Evolutionary conservation across 2,113 vertebrate genomes (phyloP), one percentile per base, ranked within the genome.

Genomic region (Halcyon malimbica): DNA sequence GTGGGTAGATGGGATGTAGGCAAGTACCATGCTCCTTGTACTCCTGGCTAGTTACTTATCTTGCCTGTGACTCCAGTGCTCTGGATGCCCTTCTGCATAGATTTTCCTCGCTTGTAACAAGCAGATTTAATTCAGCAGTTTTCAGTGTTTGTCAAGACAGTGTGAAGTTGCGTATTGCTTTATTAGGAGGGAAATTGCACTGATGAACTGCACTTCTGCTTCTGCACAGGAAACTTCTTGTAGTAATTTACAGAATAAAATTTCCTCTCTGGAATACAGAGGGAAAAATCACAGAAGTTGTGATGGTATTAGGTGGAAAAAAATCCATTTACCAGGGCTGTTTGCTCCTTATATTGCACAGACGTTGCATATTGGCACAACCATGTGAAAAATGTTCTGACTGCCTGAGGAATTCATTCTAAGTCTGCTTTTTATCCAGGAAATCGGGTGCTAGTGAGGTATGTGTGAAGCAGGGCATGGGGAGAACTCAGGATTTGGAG

Each of bases 341-440:
- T 82, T 94, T 89, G 18, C 24, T 69, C 25, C 57, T 93, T 53
- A 44, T 15, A 39, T 82, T 85, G 50, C 21, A 48, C 48, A 69
- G 57, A 26, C 37, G 50, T 69, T 77, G 41, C 59, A 54, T 31
- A 41, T 24, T 63, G 87, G 74, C 87, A 69, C 39, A 70, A 44
- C 54, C 20, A 0, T 60, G 53, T 90, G n/a, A 81, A 90, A 95
- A 77, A 65, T 20, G n/a, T 80, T 83, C 63, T 76, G 41, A 35
- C 13, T 64, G 29, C 41, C 41, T 65, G 44, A 91, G 57, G 59
- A 90, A 48, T 78, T 85, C 16, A 29, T 76, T 56, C 26, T 48
- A 79, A 65, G n/a, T 60, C 71, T 95, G 85, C 13, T 54, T 91
- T 95, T 94, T 42, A 54, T 93, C 84, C 84, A 77, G 67, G 78